Evolutionary conservation across 2,888 invertebrate genomes (phyloP), one percentile per base, ranked within the genome.

Genomic region (Cerceris rybyensis): DNA sequence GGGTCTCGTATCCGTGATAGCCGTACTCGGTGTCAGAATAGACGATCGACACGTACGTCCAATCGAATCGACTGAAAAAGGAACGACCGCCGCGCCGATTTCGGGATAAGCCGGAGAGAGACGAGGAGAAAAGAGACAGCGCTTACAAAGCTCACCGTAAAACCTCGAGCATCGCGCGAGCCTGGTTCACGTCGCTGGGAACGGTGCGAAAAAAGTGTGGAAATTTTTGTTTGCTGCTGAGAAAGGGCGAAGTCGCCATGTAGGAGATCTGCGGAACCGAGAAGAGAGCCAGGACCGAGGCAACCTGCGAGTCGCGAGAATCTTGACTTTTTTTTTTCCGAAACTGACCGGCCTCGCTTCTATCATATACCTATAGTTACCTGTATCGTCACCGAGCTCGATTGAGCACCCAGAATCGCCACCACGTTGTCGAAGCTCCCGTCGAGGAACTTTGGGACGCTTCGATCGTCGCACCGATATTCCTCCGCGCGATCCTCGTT

Each of bases 1-100:
- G 88, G 46, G 93, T 93, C 78, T 93, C 93, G 84, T 93, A 93
- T 2, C 94, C 94, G 76, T 93, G 93, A 73, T 92, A 92, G 0
- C 94, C 94, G 82, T 94, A 94, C 81, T 94, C 94, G n/a, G 93
- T 93, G 85, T 94, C 93, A 50, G 94, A 93, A 87, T 94, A 94
- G 5, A 94, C 93, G 6, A 94, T 92, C 4, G 93, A 93, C 6
- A 94, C 94, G 88, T 94, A 94, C 6, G 93, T 93, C 94, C 94
- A 94, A n/a, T 91, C 88, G 86, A 94, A 93, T 43, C 87, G 85
- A 72, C 94, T 94, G 60, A 16, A 61, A n/a, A n/a, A n/a, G n/a
- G n/a, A n/a, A n/a, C n/a, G n/a, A n/a, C n/a, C n/a, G n/a, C n/a
- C n/a, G n/a, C n/a, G n/a, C n/a, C n/a, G n/a, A n/a, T n/a, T n/a